Base-by-base conservation (phyloP, 53 echinoderm and acorn worm species). In the Stichopus horrens region DNA sequence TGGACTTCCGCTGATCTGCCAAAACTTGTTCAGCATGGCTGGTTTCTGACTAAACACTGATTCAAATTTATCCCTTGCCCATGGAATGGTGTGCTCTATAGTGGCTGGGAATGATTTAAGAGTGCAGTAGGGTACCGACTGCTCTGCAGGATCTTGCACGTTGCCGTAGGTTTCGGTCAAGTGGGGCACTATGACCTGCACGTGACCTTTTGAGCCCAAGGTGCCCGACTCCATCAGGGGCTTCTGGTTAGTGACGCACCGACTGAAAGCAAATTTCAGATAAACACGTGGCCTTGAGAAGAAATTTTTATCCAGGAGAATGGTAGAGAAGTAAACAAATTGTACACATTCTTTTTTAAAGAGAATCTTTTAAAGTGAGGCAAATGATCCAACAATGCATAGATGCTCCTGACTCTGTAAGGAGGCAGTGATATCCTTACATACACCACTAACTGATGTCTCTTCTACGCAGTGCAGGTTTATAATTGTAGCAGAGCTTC, bases 51-150 rank as follows among this genome's bases (percentile, higher is more conserved):
- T 91, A 52, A 95, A 95, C 76, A 92, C 67, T 71, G 90, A 93
- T 74, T 95, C 97, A 97, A 97, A 97, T 92, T 97, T 97, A 77
- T 97, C 97, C 83, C 97, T 91, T n/a, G 97, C 97, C 97, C 97
- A 97, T 52, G 95, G 97, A 83, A 97, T 97, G 59, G 97, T 97
- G 59, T 97, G 97, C 90, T 97, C 97, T 66, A 97, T 94, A 11
- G 94, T 93, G 58, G 97, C 92, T 71, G 97, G 97, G 88, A 97
- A 97, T 9, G 97, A 95, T 87, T 97, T 97, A 55, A 97, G 97
- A 5, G 97, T 97, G 57, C 97, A 97, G 91, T 97, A 97, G 8
- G 97, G 97, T 0, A 97, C 92, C 14, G 96, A 96, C 74, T 90
- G 89, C 59, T 97, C 97, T 7, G 94, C 94, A 19, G 97, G 97